phyloP scores from a whole-genome alignment of 2,113 vertebrate species.

The Campylorhamphus procurvoides region DNA sequence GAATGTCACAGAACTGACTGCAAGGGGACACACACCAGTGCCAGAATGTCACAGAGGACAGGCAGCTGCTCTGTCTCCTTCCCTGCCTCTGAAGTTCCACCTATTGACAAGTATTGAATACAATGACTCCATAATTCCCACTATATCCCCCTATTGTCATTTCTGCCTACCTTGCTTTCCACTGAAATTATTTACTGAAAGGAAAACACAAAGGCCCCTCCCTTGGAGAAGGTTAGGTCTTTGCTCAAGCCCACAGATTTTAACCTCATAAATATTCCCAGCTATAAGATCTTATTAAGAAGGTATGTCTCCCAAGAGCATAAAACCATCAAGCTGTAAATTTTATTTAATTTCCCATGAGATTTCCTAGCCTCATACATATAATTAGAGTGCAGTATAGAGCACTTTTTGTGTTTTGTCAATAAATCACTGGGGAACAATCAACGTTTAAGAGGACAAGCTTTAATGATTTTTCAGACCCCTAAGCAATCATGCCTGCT shows the following conservation, averaged over 20 bases:
- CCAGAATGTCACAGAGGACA: background rate
- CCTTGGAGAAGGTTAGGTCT: conserved; percentile 75
- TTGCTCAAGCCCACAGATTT: conserved; percentile 80
- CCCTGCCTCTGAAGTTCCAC: background rate
- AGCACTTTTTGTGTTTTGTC: conserved; percentile 95
- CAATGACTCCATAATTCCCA: background rate
- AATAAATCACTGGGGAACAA: conserved; percentile 95
- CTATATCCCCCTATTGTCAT: background rate
- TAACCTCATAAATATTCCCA: conserved; percentile 93
- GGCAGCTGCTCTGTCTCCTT: background rate
- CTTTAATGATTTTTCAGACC: conserved; percentile 92
- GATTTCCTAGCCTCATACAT: conserved; percentile 94
- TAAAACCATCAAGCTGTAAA: conserved; percentile 94
- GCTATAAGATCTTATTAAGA: conserved; percentile 97
- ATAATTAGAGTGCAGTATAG: conserved; percentile 96
- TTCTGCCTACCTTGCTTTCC: conserved; percentile 53
- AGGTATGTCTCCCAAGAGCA: conserved; percentile 93
- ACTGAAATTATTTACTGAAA: conserved; percentile 60
- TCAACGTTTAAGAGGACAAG: conserved; percentile 95
- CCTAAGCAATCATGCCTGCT: conserved; percentile 82
- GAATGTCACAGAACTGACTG: background rate
- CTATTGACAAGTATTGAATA: conserved; percentile 26
- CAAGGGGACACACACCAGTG: background rate
- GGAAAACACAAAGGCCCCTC: conserved; percentile 62
- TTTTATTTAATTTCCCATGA: conserved; percentile 98